Evolutionary conservation across 92 coral and sea anemone genomes (phyloP).

Genomic region (Zoanthus gigantus): DNA sequence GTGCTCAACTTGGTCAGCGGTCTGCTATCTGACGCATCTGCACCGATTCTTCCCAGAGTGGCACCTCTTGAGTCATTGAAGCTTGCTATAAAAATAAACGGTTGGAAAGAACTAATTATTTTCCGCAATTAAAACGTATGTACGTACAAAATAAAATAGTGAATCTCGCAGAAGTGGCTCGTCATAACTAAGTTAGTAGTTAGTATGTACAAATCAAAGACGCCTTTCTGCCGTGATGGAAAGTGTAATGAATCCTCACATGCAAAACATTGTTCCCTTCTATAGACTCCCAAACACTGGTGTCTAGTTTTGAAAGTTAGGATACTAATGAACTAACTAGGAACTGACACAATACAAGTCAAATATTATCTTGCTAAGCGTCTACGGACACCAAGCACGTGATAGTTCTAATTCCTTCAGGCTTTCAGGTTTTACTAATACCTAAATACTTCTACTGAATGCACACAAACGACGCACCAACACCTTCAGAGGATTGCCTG

Average conservation of each 20-base stretch:
- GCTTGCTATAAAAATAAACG: constrained; percentile 20
- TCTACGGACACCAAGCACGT: not conserved
- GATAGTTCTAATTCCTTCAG: not conserved
- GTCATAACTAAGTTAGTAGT: too few relatives aligned
- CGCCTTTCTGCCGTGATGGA: not conserved
- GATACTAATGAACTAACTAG: not conserved
- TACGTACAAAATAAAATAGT: not conserved
- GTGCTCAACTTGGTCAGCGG: constrained; percentile 88
- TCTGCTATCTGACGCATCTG: constrained; percentile 71
- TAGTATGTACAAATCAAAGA: too few relatives aligned
- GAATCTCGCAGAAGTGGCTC: too few relatives aligned
- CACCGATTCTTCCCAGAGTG: constrained; percentile 28
- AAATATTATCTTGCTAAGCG: too few relatives aligned
- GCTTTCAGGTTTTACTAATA: not conserved
- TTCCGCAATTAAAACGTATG: not conserved
- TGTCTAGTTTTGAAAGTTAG: not conserved
- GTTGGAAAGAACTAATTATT: not conserved
- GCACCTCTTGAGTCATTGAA: constrained; percentile 35
- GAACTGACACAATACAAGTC: too few relatives aligned
- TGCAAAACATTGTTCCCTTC: not conserved
- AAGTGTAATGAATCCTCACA: not conserved
- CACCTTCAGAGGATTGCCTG: constrained; percentile 81
- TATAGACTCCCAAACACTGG: not conserved
- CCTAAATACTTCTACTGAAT: not conserved
- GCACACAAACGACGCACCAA: constrained; percentile 29